Conservation (phyloP, 2,888 invertebrate species). For the Cartodere bifasciata region DNA sequence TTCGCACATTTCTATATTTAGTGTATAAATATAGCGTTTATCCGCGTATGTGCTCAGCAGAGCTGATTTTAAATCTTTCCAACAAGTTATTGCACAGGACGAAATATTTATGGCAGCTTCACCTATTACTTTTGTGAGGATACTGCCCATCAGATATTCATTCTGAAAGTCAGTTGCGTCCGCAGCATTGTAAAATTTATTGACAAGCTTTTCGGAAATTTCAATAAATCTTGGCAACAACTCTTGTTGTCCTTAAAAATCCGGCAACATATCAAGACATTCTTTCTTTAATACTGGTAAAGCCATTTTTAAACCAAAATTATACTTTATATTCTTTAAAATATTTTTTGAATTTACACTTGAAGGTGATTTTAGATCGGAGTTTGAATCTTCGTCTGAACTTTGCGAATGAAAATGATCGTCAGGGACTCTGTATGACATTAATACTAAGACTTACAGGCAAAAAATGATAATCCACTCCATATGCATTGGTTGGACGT, state of each 20-base stretch:
- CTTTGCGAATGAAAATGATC: too few species aligned
- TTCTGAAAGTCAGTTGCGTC: slow-evolving; percentile 5
- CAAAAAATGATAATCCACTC: too few species aligned
- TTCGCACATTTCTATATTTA: slow-evolving; percentile 13
- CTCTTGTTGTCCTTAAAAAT: slow-evolving; percentile 4
- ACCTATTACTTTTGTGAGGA: slow-evolving; percentile 12
- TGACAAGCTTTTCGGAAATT: slow-evolving; percentile 7
- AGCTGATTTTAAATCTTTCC: slow-evolving; percentile 12
- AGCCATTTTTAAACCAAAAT: background rate
- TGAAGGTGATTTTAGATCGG: slow-evolving; percentile 1
- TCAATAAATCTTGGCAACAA: slow-evolving; percentile 4
- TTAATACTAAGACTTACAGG: too few species aligned
- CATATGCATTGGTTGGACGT: too few species aligned
- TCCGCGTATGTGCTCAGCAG: slow-evolving; percentile 12
- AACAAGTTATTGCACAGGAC: slow-evolving; percentile 7
- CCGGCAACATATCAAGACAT: too few species aligned
- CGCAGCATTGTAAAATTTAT: slow-evolving; percentile 5
- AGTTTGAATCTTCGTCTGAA: slow-evolving; percentile 1
- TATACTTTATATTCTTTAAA: background rate
- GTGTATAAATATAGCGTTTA: slow-evolving; percentile 12
- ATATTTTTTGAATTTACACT: background rate
- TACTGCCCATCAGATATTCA: slow-evolving; percentile 9
- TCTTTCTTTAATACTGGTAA: slow-evolving; percentile 6
- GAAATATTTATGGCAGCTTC: slow-evolving; percentile 12
- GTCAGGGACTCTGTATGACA: too few species aligned